Conservation (phyloP, 1,140 invertebrate genomes). For the Neodiprion fabricii region DNA sequence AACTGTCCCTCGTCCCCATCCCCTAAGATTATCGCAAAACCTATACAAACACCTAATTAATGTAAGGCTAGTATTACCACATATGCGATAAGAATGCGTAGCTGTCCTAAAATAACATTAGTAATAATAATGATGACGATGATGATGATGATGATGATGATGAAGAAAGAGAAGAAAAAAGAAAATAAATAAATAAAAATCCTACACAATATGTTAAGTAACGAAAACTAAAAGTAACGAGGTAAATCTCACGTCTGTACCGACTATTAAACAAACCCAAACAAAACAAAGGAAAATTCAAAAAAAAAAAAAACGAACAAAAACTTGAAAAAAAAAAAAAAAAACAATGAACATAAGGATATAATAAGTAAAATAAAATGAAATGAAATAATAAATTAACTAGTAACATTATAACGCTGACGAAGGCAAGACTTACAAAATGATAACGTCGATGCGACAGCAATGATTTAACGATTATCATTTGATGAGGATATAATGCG, state of each 20-base stretch:
- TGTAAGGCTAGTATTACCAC: constrained; percentile 54
- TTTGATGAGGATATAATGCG: constrained; percentile 28
- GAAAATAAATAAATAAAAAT: background rate
- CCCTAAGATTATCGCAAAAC: background rate
- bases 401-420: constrained; percentile 24
- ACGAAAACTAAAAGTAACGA: constrained; percentile 17
- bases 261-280: constrained; percentile 12
- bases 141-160: no score
- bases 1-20: background rate
- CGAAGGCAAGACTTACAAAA: constrained; percentile 30
- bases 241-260: no score
- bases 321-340: constrained; percentile 25
- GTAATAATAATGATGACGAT: background rate
- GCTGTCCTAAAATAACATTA: constrained; percentile 56
- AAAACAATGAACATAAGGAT: constrained; percentile 54
- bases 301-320: constrained; percentile 19
- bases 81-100: constrained; percentile 50
- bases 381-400: background rate
- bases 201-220: constrained; percentile 54
- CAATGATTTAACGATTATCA: background rate
- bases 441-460: background rate
- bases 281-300: constrained; percentile 37
- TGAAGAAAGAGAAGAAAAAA: background rate
- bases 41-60: constrained; percentile 53
- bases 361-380: constrained; percentile 25